Base-by-base conservation (phyloP, 2,888 invertebrate species). In the Agonopterix heracliana region DNA sequence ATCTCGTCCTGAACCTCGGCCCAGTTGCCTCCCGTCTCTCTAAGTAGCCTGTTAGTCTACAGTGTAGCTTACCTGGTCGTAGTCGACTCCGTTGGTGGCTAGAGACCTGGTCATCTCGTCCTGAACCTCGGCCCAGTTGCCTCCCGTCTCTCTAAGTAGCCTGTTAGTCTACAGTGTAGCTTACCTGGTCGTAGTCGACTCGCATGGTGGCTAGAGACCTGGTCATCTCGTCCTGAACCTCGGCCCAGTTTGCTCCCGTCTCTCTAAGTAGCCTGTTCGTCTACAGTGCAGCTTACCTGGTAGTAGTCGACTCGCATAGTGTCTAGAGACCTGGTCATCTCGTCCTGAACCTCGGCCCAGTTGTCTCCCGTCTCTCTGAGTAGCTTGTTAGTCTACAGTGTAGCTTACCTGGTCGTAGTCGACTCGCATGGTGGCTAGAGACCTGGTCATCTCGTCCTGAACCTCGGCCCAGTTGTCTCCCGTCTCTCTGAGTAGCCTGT, bases 201-300 rank as follows among this genome's bases (percentile, higher is more conserved):
- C 99, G 90, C 99, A 99, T 99, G 46, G 98, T 98, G 43, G 98
- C 98, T 57, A 99, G 87, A 0, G 98, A 98, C 57, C 98, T 92
- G 1, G 97, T 98, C 98, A 99, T 98, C 88, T 99, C 99, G 81
- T 99, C 99, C 85, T 98, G 98, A 3, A 99, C 97, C 69, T 99
- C 98, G 1, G 95, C 95, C 99, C 99, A 99, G 50, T 94, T 93
- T 60, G 97, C 97, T 59, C 94, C 95, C 46, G 96, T 95, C 79
- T 99, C 98, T 34, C 94, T 93, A 14, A 99, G 89, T 66, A 98
- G 93, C 48, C 95, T 90, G 51, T 96, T 93, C 0, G 99, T 98
- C 84, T 96, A 95, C 9, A 99, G 89, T 0, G 98, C 98, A 1
- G 99, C 38, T 66, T 54, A 92, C 92, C 89, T 96, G 95, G 81